Base-by-base conservation (phyloP, 2,888 invertebrate species). In the Oscheius myriophilus region DNA sequence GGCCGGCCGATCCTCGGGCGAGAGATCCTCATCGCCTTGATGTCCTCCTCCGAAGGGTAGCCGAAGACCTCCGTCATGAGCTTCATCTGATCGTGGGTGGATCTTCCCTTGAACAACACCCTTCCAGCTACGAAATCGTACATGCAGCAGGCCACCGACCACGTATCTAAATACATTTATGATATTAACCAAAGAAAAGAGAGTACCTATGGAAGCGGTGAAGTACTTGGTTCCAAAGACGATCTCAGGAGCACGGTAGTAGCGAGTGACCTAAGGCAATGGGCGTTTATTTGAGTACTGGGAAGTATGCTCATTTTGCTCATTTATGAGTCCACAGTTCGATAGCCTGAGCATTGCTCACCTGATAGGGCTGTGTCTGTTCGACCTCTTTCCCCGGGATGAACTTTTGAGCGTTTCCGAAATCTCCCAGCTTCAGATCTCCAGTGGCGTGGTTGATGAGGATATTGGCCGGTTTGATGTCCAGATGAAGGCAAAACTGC, bases 191-290 rank as follows among this genome's bases (percentile, higher is more conserved):
- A n/a, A 33, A 33, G 33, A 33, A 33, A 9, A 33, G n/a, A 33
- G 9, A 41, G 16, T 52, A 80, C 74, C 82, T 16, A 82, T 76
- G 4, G 74, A 71, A n/a, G 72, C 18, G 11, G 75, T 75, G 70
- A 80, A 82, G n/a, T 66, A 41, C 11, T 64, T 69, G 42, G 72
- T 70, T 11, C 81, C 83, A 67, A 84, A 84, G 18, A 84, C 69
- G 2, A 84, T 68, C 57, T 84, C 84, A 1, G 84, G 83, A 0
- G 84, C 80, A 21, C 84, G 73, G 58, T 84, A 84, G 69, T 76
- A 82, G 14, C 84, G 71, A 11, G 84, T 82, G 9, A 82, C 33
- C 33, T 33, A 9, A 33, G 3, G 9, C n/a, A 9, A 80, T 33
- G 33, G 33, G 9, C 9, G 4, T 33, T 9, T 3, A 3, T 33